Evolutionary conservation across 2,888 invertebrate species (phyloP).

Genomic region (Andrena minutula): DNA sequence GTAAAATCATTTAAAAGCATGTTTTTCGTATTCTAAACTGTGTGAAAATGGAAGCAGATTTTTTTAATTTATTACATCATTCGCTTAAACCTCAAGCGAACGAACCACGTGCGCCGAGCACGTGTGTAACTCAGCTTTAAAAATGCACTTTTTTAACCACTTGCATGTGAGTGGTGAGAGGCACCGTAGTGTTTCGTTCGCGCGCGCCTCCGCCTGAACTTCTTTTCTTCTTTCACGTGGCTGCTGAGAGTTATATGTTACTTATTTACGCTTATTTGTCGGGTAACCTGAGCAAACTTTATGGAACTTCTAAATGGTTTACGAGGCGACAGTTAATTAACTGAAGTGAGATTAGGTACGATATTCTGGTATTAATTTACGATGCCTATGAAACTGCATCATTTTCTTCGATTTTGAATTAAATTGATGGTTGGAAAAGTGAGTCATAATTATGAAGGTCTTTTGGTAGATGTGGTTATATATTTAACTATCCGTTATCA

Average conservation of each 20-base stretch:
- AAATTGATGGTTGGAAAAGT: no score
- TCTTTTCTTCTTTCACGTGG: no score
- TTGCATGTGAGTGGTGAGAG: constrained; percentile 49
- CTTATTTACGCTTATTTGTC: not conserved
- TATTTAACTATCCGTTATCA: no score
- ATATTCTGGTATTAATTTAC: not conserved
- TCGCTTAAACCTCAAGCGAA: not conserved
- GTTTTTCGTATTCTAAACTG: no score
- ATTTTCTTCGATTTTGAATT: not conserved
- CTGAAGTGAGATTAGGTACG: not conserved
- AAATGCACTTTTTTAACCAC: constrained; percentile 42
- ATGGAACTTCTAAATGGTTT: not conserved
- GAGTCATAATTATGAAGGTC: no score
- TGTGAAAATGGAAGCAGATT: no score
- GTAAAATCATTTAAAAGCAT: not conserved
- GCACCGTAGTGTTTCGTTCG: constrained; percentile 2
- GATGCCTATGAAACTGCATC: not conserved
- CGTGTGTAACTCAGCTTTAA: constrained; percentile 34
- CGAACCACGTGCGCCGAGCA: constrained; percentile 40
- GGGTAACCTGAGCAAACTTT: not conserved
- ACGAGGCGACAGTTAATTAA: not conserved
- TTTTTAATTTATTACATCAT: no score
- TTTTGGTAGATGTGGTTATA: no score
- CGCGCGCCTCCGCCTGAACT: not conserved
- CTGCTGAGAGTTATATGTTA: not conserved